Evolutionary conservation across 1,140 invertebrate species (phyloP), one percentile per base, ranked within the genome.

Genomic region (Aphelinus atriplicis): DNA sequence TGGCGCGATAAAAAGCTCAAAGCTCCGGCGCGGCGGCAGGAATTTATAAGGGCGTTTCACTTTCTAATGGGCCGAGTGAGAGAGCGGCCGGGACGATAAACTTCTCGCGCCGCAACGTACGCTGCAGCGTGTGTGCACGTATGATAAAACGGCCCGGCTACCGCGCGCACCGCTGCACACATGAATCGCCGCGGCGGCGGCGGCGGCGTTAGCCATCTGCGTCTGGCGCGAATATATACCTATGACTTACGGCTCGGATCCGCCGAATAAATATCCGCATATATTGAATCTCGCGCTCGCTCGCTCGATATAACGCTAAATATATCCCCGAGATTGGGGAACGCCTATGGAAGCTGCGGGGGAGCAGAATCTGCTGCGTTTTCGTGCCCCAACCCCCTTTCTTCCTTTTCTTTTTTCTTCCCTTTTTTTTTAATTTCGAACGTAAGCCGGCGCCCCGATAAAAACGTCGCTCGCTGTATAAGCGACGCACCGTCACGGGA

Each of bases 231-330:
- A 75, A 75, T 74, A 60, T 68, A 61, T 9, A 61, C 53, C 26
- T 55, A 66, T 69, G 64, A 75, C 58, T 69, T 69, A 69, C 51
- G 56, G 43, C 64, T 53, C 47, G 58, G 42, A 69, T 63, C 53
- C 46, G 53, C 9, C 58, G 67, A 75, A 75, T 69, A 69, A 69
- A 75, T 75, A 75, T 69, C 73, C 66, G 42, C 45, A 48, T 75
- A 69, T 74, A 74, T 68, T 63, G 72, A 74, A 74, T 62, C 51
- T 51, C 58, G 65, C 56, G 50, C 58, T 55, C 63, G 51, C 50
- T 46, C 64, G 3, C 3, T 1, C 57, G 51, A 60, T 73, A 73
- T 61, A 73, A 67, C 26, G 50, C 56, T 66, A 65, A 72, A 72
- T 72, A 72, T 51, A 48, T 65, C 62, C 26, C 53, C 7, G 57